These are phyloP conservation scores for Eubasilissa regina DNA, from an alignment of 1,140 invertebrate genomes.

Conservation along the genomic window DNA sequence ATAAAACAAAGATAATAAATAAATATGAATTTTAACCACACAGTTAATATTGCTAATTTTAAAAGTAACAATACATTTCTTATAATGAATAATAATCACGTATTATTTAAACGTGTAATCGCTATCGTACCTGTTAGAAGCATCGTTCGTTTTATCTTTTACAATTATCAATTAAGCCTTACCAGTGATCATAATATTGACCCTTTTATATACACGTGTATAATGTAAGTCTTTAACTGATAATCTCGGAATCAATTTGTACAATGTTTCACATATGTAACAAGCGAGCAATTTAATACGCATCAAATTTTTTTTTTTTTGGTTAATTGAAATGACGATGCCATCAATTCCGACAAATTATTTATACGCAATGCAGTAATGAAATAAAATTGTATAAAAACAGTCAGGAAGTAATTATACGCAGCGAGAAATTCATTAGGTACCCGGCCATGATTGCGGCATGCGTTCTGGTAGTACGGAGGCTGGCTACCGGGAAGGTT, in stretches of 20 bases:
- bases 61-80: too few species aligned
- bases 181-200: too few species aligned
- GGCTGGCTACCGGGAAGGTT: not conserved
- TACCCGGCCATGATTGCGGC: conserved; percentile 3
- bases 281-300: not conserved
- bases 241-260: not conserved
- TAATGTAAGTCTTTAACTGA: too few species aligned
- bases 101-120: too few species aligned
- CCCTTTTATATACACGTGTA: too few species aligned
- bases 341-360: conserved; percentile 28
- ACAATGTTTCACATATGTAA: conserved; percentile 14
- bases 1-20: too few species aligned
- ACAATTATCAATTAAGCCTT: too few species aligned
- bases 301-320: conserved; percentile 13
- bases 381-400: conserved; percentile 29
- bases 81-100: too few species aligned
- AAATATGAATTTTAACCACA: too few species aligned
- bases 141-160: too few species aligned
- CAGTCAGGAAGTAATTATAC: conserved; percentile 25
- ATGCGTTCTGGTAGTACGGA: conserved; percentile 14
- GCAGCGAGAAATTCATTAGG: conserved; percentile 1
- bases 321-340: conserved; percentile 32
- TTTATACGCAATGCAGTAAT: conserved; percentile 22
- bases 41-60: too few species aligned
- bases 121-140: too few species aligned